Conservation (phyloP, 2,113 vertebrate species). For the Sander lucioperca region DNA sequence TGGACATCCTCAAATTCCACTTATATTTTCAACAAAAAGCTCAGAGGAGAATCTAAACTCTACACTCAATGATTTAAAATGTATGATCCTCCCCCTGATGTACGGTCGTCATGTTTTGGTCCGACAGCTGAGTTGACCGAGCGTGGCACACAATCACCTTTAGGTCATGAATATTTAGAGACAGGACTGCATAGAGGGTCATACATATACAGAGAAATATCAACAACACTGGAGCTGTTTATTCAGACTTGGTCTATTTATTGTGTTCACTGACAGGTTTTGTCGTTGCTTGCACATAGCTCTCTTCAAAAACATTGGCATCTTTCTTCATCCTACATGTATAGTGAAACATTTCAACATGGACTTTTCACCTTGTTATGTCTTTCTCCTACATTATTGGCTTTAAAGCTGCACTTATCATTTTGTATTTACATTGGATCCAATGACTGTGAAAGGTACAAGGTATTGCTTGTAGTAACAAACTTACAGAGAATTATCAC, state of each 20-base stretch:
- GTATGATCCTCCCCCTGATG: conserved; percentile 20
- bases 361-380: background rate
- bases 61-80: conserved; percentile 32
- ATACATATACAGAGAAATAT: background rate
- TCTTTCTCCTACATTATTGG: background rate
- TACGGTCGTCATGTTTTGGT: conserved; percentile 35
- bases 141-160: conserved; percentile 31
- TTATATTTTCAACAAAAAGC: background rate
- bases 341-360: background rate
- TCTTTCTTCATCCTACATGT: background rate
- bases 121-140: conserved; percentile 6
- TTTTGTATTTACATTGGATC: background rate
- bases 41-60: conserved; percentile 6
- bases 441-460: too few species aligned
- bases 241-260: conserved; percentile 18
- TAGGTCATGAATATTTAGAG: conserved; percentile 56
- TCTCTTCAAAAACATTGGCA: background rate
- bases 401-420: background rate
- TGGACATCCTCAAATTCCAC: background rate
- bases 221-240: conserved; percentile 15
- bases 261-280: background rate
- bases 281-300: background rate
- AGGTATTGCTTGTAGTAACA: too few species aligned
- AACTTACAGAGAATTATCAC: too few species aligned
- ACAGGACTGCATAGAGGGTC: conserved; percentile 4